Percentiles rank a stretch among this genome's conserved stretches.
Conservation (phyloP, 2,888 invertebrate species). For the Drosophila neonasuta region DNA sequence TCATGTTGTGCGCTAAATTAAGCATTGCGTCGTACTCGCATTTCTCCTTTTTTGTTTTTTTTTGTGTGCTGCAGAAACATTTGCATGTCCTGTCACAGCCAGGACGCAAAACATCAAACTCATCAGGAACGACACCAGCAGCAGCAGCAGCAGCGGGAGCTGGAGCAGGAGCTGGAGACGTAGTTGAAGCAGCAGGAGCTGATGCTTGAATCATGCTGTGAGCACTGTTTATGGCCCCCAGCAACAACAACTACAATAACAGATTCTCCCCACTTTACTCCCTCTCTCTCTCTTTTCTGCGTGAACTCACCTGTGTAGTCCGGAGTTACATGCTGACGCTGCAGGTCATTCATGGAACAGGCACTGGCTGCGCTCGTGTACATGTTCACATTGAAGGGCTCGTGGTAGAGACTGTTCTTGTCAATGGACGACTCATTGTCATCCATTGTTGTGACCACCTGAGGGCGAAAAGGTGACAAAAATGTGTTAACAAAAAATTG, state of each 20-base stretch:
- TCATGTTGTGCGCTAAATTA: slow-evolving; percentile 77
- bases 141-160: slow-evolving; percentile 12
- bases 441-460: slow-evolving; percentile 81
- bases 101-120: slow-evolving; percentile 75
- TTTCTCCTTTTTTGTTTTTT: slow-evolving; percentile 19
- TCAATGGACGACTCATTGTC: slow-evolving; percentile 83
- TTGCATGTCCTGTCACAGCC: slow-evolving; percentile 76
- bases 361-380: slow-evolving; percentile 83
- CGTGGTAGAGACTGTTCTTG: slow-evolving; percentile 83
- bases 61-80: slow-evolving; percentile 55
- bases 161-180: background rate
- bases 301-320: slow-evolving; percentile 84
- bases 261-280: background rate
- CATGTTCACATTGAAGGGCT: slow-evolving; percentile 83
- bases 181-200: slow-evolving; percentile 1
- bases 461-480: slow-evolving; percentile 59
- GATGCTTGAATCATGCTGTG: slow-evolving; percentile 45
- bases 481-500: slow-evolving; percentile 51
- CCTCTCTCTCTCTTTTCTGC: background rate
- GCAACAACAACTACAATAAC: slow-evolving; percentile 28
- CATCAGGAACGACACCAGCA: slow-evolving; percentile 68
- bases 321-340: slow-evolving; percentile 83
- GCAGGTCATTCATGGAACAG: slow-evolving; percentile 82
- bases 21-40: slow-evolving; percentile 62
- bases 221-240: slow-evolving; percentile 49